Evolutionary conservation across 2,888 invertebrate species (phyloP).

Genomic region (Phengaris arion): DNA sequence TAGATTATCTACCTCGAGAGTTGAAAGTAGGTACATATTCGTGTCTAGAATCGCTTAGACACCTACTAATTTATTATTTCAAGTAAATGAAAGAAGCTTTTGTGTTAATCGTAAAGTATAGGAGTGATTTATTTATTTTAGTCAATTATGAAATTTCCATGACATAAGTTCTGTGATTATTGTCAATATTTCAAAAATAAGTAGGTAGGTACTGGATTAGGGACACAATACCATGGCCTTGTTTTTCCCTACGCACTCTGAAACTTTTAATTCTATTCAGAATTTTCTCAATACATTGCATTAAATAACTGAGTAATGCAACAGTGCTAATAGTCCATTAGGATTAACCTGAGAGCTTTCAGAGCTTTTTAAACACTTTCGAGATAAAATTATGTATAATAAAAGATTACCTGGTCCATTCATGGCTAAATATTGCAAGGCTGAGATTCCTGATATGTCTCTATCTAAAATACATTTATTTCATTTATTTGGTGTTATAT

Average conservation of each 20-base stretch:
- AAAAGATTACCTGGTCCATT: conserved; percentile 5
- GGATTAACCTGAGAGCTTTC: conserved; percentile 5
- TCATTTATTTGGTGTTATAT: background rate
- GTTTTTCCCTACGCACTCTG: background rate
- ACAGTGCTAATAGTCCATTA: background rate
- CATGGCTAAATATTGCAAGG: background rate
- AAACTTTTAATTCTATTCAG: background rate
- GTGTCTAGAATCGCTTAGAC: background rate
- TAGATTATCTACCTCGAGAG: no score
- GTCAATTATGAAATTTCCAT: no score
- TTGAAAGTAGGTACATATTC: no score
- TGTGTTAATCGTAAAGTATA: background rate
- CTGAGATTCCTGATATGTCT: background rate
- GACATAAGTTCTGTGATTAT: no score
- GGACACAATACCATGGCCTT: background rate
- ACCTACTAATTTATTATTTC: background rate
- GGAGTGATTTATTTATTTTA: no score
- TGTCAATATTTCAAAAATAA: no score
- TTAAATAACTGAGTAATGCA: background rate
- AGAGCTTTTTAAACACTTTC: background rate
- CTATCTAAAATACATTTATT: background rate
- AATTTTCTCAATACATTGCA: background rate
- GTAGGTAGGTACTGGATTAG: no score
- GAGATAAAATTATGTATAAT: background rate
- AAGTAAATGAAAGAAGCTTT: background rate